These are phyloP conservation scores for Drosophila ohnishii DNA, from an alignment of 1,140 invertebrate genomes.

Conservation along the genomic window DNA sequence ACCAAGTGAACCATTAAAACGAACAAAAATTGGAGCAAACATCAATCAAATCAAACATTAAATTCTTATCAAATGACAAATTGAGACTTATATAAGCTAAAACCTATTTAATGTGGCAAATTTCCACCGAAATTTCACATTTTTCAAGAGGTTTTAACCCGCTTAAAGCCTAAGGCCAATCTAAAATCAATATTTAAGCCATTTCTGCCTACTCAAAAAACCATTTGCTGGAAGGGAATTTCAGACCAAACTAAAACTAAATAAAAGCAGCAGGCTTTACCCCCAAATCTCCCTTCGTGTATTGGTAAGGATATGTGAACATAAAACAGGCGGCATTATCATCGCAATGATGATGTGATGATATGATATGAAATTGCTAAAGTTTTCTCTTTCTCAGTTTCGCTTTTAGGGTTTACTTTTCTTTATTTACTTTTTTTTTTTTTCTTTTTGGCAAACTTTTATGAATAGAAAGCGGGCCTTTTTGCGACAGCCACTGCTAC, in stretches of 20 bases:
- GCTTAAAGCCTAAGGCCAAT: slow-evolving; percentile 11
- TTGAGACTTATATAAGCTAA: background rate
- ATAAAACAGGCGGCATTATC: slow-evolving; percentile 78
- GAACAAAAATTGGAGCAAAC: slow-evolving; percentile 1
- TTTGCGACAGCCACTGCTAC: slow-evolving; percentile 63
- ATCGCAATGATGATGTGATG: slow-evolving; percentile 80
- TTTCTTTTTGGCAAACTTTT: slow-evolving; percentile 62
- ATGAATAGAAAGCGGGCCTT: slow-evolving; percentile 25
- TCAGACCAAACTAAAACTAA: slow-evolving; percentile 27
- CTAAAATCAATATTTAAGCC: slow-evolving; percentile 59
- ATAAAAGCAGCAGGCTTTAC: slow-evolving; percentile 29
- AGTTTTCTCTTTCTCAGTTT: slow-evolving; percentile 59
- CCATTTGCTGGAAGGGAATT: slow-evolving; percentile 50
- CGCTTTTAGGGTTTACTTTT: slow-evolving; percentile 12
- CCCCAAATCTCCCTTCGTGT: slow-evolving; percentile 15
- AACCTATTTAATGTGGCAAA: background rate
- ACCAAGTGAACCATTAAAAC: slow-evolving; percentile 40
- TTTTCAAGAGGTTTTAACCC: background rate
- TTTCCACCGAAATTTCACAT: slow-evolving; percentile 1
- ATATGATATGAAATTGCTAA: slow-evolving; percentile 80
- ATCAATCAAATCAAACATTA: slow-evolving; percentile 26
- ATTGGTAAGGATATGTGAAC: slow-evolving; percentile 63
- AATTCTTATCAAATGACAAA: slow-evolving; percentile 6
- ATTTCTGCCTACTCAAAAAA: slow-evolving; percentile 57
- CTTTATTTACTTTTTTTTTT: slow-evolving; percentile 14